Evolutionary conservation across 2,797 vertebrate genomes (phyloP), one percentile per base, ranked within the genome.

Genomic region (Knipowitschia caucasica): DNA sequence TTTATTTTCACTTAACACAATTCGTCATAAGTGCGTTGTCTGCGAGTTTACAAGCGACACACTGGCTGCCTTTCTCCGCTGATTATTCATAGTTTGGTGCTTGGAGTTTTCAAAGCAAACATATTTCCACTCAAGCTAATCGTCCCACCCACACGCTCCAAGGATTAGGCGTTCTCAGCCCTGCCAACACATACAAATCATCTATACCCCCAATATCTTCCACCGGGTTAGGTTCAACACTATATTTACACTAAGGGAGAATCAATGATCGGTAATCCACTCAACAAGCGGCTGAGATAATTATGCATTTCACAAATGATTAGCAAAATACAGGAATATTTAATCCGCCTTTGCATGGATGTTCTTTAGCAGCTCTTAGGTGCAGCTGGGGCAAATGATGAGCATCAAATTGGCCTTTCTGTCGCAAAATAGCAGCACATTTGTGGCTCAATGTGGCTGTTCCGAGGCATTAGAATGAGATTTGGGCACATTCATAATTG

Each of bases 1-100:
- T 91, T 90, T 90, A 89, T 90, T 91, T 90, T 90, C 89, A 90
- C 89, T 90, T 89, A 89, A 91, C 86, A 90, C 89, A 89, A 90
- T 92, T 91, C 90, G 87, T 87, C 89, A 89, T 88, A 89, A 91
- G 80, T 89, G 89, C 65, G 34, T 43, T 8, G 40, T 90, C 89
- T 85, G 63, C 57, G 79, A 88, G 75, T 91, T 90, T 75, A 82
- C 75, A 82, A 88, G 89, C 81, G 72, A 82, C 78, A 80, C 82
- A 76, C 21, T 25, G 71, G 81, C 80, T 78, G 73, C 83, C 59
- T 83, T 90, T 91, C 88, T 89, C 74, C 83, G 82, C 77, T 83
- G 89, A 90, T 91, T 91, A 89, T 89, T 91, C 88, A 89, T 89
- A 89, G 83, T 89, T 89, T 86, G 81, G 81, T 89, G 86, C 89